Evolutionary conservation across 2,888 invertebrate species (phyloP), one percentile per base, ranked within the genome.

Genomic region (Antheraea yamamai): DNA sequence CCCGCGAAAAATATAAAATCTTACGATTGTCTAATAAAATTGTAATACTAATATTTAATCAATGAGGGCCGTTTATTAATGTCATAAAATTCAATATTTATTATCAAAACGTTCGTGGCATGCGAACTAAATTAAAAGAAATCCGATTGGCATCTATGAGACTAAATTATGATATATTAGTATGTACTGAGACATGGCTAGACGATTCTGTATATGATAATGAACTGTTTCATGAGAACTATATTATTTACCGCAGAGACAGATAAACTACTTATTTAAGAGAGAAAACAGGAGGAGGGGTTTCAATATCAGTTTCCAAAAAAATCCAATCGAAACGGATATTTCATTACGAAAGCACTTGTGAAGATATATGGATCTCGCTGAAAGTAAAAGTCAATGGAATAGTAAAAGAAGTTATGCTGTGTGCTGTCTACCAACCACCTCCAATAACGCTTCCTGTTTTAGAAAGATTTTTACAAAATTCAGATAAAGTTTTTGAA

Each of bases 311-410:
- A 4, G 6, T 71, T 23, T 47, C 71, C 23, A 71, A 71, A 39
- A 12, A 16, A 20, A 8, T 71, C 6, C 71, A 47, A 14, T 47
- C 71, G 2, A 71, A 51, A 39, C 39, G 47, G 0, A 8, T 71
- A 47, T 12, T 10, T n/a, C 47, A 71, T 47, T 23, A 47, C 12
- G 71, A 47, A 51, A 47, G 71, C 16, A 16, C 2, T 4, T 47
- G 47, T 23, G 47, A 71, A 71, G 71, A 71, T 51, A 26, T 71
- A 71, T 71, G 71, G 71, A n/a, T 71, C n/a, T 39, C 71, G 23
- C 7, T 71, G 18, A 71, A 47, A 39, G 71, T 71, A 20, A 71
- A 18, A 71, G 8, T n/a, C 7, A 47, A 71, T 47, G 51, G 51
- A 8, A n/a, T 14, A 47, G 8, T n/a, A n/a, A 47, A 47, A 51